These are phyloP conservation scores for Characodon lateralis DNA, from an alignment of 2,797 vertebrate species.

Conservation along the genomic window DNA sequence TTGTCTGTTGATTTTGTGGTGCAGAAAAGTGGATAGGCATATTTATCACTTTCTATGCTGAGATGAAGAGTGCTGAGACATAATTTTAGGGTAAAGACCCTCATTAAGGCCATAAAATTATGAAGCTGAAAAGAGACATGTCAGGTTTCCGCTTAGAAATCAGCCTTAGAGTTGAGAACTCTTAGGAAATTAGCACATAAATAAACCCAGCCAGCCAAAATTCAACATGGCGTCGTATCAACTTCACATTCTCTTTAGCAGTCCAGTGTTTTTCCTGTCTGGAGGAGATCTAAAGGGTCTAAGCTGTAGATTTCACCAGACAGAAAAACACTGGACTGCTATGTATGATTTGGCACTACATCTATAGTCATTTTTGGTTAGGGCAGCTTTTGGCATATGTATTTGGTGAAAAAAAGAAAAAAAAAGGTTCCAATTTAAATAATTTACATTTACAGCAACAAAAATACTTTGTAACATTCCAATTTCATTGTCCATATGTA, in stretches of 20 bases:
- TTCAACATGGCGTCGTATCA: background rate
- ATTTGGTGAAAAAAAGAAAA: conserved; percentile 1
- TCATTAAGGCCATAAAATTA: background rate
- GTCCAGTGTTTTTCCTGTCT: too few relatives aligned
- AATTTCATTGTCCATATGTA: conserved; percentile 52
- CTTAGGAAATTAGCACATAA: conserved; percentile 4
- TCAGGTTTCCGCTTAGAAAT: background rate
- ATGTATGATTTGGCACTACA: conserved; percentile 66
- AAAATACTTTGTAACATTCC: conserved; percentile 65
- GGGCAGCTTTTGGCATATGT: conserved; percentile 41
- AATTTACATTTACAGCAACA: conserved; percentile 46
- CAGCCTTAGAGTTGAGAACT: background rate
- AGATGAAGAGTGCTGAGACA: background rate
- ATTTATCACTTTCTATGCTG: background rate
- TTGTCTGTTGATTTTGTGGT: background rate
- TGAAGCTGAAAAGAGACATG: background rate
- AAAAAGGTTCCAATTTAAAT: conserved; percentile 57
- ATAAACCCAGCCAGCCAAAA: conserved; percentile 4
- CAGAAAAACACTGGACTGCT: conserved; percentile 48
- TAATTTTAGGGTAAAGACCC: background rate
- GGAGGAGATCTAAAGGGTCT: too few relatives aligned
- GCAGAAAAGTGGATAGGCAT: background rate
- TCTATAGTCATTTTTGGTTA: conserved; percentile 69
- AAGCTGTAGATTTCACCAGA: conserved; percentile 15
- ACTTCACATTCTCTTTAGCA: conserved; percentile 1